Evolutionary conservation across 2,888 invertebrate species (phyloP).

Genomic region (Apodemia mormo): DNA sequence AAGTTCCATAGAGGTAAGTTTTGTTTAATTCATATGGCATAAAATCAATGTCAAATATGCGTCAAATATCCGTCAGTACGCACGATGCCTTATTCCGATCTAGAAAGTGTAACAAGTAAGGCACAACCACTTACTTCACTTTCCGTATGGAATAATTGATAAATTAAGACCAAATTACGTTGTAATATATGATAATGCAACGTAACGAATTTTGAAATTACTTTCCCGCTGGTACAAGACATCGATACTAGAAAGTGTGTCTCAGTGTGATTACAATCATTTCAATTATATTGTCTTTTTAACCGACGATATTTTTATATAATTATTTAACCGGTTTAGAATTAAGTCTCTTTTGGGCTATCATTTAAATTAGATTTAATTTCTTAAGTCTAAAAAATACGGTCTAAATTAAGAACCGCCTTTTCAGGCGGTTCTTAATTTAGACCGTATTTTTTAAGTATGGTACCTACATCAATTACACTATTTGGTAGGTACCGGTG

Average conservation of each 20-base stretch:
- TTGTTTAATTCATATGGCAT: background rate
- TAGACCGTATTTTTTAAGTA: too few species aligned
- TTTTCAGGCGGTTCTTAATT: too few species aligned
- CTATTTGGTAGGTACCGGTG: too few species aligned
- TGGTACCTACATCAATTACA: too few species aligned
- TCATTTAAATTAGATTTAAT: too few species aligned
- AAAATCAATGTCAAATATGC: background rate
- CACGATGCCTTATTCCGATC: background rate
- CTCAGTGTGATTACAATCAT: background rate
- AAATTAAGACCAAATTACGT: slow-evolving; percentile 6
- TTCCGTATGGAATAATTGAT: slow-evolving; percentile 12
- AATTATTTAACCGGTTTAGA: too few species aligned
- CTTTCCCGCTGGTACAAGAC: background rate
- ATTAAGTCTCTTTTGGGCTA: too few species aligned
- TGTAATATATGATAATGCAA: background rate
- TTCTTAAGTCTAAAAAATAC: too few species aligned
- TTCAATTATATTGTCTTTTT: background rate
- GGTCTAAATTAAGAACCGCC: too few species aligned
- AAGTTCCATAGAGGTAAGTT: background rate
- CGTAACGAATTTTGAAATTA: background rate
- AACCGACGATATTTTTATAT: background rate
- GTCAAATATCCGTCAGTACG: background rate
- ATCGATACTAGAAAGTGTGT: background rate
- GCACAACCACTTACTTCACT: background rate
- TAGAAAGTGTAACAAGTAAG: slow-evolving; percentile 12